Percentiles rank a stretch among this genome's conserved stretches.
These are phyloP conservation scores for Falco cherrug DNA, from an alignment of 2,797 vertebrate species.

Conservation along the genomic window DNA sequence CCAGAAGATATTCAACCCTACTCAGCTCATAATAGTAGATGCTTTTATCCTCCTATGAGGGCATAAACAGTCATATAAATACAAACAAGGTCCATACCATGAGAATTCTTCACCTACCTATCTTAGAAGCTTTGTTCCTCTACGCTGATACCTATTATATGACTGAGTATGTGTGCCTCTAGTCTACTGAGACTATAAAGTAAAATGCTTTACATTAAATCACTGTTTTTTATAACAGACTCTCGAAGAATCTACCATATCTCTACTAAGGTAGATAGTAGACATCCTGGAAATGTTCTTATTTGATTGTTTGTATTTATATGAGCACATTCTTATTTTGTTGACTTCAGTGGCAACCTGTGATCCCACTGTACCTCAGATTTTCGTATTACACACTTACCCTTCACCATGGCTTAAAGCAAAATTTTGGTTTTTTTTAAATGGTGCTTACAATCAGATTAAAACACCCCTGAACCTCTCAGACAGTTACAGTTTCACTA, in stretches of 20 bases:
- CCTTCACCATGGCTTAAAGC: background rate
- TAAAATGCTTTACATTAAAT: background rate
- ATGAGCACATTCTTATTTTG: background rate
- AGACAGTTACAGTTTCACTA: background rate
- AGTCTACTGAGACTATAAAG: background rate
- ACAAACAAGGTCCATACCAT: background rate
- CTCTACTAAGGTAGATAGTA: background rate
- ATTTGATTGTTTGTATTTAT: background rate
- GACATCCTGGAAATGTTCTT: background rate
- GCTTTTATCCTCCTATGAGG: background rate
- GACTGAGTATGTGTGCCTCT: background rate
- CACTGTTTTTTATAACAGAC: background rate
- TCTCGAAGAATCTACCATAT: background rate
- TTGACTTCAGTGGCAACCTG: background rate
- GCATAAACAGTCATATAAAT: background rate
- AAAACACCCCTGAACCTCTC: background rate
- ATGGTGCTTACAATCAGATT: background rate
- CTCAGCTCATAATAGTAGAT: background rate
- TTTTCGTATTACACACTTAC: background rate
- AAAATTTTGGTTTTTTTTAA: background rate
- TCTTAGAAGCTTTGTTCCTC: background rate
- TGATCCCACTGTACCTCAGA: background rate
- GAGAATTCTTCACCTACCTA: background rate
- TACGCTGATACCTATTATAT: background rate
- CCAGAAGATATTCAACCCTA: background rate